A percentile compares a stretch with the other conserved stretches of the same genome.
Evolutionary conservation across 2,888 invertebrate species (phyloP).

Genomic region (Dysmachus trigonus): DNA sequence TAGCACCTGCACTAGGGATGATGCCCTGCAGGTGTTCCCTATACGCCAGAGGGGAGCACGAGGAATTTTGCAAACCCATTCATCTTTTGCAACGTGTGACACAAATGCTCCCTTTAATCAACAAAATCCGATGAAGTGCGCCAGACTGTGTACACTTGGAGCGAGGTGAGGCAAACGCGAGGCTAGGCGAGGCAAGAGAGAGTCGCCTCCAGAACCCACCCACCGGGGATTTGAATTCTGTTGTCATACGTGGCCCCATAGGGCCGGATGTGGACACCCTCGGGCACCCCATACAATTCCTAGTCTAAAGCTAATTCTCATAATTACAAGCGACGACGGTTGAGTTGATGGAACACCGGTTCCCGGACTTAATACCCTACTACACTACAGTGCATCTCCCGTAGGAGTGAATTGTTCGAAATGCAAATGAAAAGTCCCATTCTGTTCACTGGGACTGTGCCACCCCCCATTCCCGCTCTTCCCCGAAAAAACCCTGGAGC

Average conservation of each 20-base stretch:
- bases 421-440: constrained; percentile 27
- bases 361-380: neutral
- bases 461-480: neutral
- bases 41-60: neutral
- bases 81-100: neutral
- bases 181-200: neutral
- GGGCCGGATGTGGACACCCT: neutral
- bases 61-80: neutral
- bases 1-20: neutral
- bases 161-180: too few species aligned
- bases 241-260: neutral
- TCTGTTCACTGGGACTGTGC: neutral
- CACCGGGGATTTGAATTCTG: constrained; percentile 9
- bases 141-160: neutral
- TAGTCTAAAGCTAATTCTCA: constrained; percentile 20
- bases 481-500: neutral
- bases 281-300: neutral
- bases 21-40: neutral
- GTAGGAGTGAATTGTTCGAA: neutral
- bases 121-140: constrained; percentile 19
- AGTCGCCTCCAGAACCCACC: neutral
- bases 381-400: neutral
- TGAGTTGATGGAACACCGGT: neutral
- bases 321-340: constrained; percentile 38
- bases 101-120: constrained; percentile 11